Conservation (phyloP, 2,113 vertebrate species). For the Oreochromis tanganicae region DNA sequence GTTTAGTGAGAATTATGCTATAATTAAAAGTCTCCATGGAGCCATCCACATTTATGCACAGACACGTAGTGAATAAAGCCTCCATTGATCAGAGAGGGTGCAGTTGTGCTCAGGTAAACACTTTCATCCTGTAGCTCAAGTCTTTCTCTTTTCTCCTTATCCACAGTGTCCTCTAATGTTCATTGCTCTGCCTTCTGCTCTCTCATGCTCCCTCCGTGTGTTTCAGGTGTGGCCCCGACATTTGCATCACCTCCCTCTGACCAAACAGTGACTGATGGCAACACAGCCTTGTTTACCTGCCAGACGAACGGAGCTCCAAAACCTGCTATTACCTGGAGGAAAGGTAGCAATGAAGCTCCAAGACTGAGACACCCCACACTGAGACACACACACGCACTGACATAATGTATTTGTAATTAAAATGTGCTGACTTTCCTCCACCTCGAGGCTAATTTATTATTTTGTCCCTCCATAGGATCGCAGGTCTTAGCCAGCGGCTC, state of each 20-base stretch:
- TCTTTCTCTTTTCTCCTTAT: background rate
- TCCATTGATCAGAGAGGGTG: slow-evolving; percentile 16
- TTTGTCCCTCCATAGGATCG: slow-evolving; percentile 62
- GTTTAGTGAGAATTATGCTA: slow-evolving; percentile 7
- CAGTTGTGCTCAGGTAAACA: slow-evolving; percentile 5
- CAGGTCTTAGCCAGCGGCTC: slow-evolving; percentile 88
- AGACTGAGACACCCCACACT: background rate
- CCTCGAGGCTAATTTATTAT: background rate
- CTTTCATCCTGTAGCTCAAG: background rate
- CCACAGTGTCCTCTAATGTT: background rate
- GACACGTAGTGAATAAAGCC: slow-evolving; percentile 22
- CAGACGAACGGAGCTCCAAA: slow-evolving; percentile 86
- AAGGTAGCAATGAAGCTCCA: slow-evolving; percentile 70
- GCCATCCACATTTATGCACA: slow-evolving; percentile 7
- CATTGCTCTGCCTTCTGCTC: background rate
- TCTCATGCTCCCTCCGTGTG: background rate
- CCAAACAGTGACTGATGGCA: slow-evolving; percentile 84
- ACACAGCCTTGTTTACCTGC: slow-evolving; percentile 79
- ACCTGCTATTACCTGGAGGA: slow-evolving; percentile 88
- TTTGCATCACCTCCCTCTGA: slow-evolving; percentile 76
- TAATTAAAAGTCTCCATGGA: slow-evolving; percentile 9
- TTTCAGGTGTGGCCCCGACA: slow-evolving; percentile 80
- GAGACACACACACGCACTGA: background rate
- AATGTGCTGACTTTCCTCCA: background rate
- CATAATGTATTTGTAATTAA: background rate